Evolutionary conservation across 2,113 vertebrate species (phyloP), one percentile per base, ranked within the genome.

Genomic region (Catagonus wagneri): DNA sequence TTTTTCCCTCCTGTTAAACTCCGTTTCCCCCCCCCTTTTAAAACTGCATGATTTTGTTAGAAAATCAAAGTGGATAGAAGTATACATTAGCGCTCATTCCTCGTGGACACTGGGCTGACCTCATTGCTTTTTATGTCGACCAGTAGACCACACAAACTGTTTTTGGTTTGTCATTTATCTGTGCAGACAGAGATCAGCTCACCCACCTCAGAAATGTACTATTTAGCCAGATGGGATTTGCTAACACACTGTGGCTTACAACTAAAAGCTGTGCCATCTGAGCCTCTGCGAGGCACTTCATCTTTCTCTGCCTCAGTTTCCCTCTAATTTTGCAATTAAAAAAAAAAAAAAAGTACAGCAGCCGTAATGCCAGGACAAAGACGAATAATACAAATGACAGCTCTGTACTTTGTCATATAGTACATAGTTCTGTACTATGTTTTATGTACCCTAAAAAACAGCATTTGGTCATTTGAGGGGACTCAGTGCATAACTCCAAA

Each of bases 121-220:
- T 97, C 97, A 96, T 93, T 97, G 96, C 97, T 98, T 97, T 93
- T 89, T 94, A 88, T 94, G 97, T 98, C 96, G 92, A 80, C 93
- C 74, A 84, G 95, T 93, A 97, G 95, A 91, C 97, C 97, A 83
- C 95, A 92, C 69, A 87, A 72, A 87, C 88, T 97, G 69, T 97
- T 97, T 98, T 97, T 92, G 95, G 87, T 79, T 92, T 25, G 12
- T 96, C 89, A n/a, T 95, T 98, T 98, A 90, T 96, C 95, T 97
- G 75, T 72, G 89, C 97, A 98, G 96, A 79, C 81, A 90, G 89
- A 94, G 88, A 93, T 54, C 85, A 95, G 81, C 83, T 90, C 12
- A 39, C 75, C 86, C 1, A 27, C 91, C 94, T 97, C 83, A 54
- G 36, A 95, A 96, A 86, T 97, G 93, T 58, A 75, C 89, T 87